These are phyloP conservation scores for Dolichallabes microphthalmus DNA, from an alignment of 2,113 vertebrate species.

Conservation along the genomic window DNA sequence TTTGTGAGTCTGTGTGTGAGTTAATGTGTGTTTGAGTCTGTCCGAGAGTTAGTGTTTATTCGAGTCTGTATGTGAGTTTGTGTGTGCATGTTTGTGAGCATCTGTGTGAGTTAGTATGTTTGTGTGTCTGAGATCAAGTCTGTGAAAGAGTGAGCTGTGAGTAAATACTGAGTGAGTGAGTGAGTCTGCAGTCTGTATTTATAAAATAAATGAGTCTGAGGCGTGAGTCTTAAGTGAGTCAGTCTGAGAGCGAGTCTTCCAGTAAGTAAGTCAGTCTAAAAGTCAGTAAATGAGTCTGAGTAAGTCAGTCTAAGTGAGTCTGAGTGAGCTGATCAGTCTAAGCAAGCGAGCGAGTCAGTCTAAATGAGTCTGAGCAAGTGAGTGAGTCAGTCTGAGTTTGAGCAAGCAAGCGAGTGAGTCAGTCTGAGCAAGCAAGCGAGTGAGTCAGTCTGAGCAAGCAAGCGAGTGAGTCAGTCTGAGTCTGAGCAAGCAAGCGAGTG, in stretches of 20 bases:
- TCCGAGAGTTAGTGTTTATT: too few species aligned
- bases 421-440: neutral
- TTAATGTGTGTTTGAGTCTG: neutral
- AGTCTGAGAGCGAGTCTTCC: neutral
- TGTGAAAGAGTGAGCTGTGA: neutral
- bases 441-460: too few species aligned
- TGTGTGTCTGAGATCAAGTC: neutral
- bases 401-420: too few species aligned
- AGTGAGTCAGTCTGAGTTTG: neutral
- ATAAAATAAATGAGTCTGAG: neutral
- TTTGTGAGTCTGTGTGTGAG: neutral
- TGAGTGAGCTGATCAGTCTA: neutral
- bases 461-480: neutral
- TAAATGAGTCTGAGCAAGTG: neutral
- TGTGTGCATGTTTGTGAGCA: neutral
- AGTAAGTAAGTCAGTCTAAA: neutral
- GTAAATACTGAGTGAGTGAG: neutral
- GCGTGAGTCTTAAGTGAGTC: neutral
- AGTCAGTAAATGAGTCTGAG: neutral
- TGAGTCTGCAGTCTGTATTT: neutral
- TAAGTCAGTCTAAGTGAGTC: neutral
- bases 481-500: neutral
- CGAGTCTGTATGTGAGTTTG: neutral
- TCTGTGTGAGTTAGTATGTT: neutral
- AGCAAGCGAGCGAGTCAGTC: neutral